phyloP scores from a whole-genome alignment of 1,140 invertebrate genomes.

The Lordiphosa collinella region DNA sequence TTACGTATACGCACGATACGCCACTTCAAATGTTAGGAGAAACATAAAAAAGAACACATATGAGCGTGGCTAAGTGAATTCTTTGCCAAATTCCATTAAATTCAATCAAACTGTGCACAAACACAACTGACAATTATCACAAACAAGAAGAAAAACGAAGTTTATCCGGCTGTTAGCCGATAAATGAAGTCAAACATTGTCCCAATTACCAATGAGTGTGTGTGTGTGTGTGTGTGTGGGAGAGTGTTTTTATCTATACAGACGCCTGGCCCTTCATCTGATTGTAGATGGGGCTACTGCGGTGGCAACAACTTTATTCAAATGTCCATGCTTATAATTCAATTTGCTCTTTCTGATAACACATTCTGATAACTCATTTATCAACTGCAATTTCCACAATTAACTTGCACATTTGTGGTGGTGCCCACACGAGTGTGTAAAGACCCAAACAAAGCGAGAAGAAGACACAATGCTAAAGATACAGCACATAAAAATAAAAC shows the following conservation, averaged over 20 bases:
- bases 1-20: constrained; percentile 46
- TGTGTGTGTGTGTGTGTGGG: constrained; percentile 1
- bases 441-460: constrained; percentile 4
- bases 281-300: background rate
- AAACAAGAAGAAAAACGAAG: constrained; percentile 19
- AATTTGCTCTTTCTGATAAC: constrained; percentile 49
- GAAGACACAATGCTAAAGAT: constrained; percentile 9
- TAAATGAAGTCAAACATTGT: constrained; percentile 44
- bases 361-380: constrained; percentile 31
- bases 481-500: constrained; percentile 4
- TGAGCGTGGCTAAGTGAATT: constrained; percentile 8
- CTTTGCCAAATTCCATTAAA: constrained; percentile 28
- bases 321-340: constrained; percentile 57
- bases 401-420: constrained; percentile 28
- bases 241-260: constrained; percentile 24
- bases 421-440: background rate
- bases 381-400: constrained; percentile 52
- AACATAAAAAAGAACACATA: constrained; percentile 18
- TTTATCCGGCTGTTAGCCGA: constrained; percentile 17
- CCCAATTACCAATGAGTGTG: constrained; percentile 41
- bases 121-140: constrained; percentile 45
- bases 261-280: constrained; percentile 1
- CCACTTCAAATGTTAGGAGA: background rate
- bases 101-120: constrained; percentile 26
- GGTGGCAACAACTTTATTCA: constrained; percentile 31